Evolutionary conservation across 2,888 invertebrate genomes (phyloP).

Genomic region (Macrosoma leucophasiata): DNA sequence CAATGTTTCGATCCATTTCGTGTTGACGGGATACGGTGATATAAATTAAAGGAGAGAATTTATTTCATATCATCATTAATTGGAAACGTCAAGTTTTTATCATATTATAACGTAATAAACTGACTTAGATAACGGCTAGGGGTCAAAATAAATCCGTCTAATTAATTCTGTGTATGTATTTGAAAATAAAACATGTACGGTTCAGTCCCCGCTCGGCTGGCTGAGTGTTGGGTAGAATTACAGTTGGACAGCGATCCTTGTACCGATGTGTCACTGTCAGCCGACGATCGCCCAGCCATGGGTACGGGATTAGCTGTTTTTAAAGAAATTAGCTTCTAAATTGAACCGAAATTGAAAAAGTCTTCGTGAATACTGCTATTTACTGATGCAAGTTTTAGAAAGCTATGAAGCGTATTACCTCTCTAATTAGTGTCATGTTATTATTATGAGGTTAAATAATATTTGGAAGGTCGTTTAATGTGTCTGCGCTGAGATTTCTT

Average conservation of each 20-base stretch:
- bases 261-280: slow-evolving; percentile 76
- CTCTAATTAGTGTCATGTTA: neutral
- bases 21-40: slow-evolving; percentile 25
- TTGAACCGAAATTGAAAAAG: slow-evolving; percentile 12
- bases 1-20: slow-evolving; percentile 43
- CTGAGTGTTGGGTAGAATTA: slow-evolving; percentile 63
- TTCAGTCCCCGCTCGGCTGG: slow-evolving; percentile 26
- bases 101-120: too few species aligned
- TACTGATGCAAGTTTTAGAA: neutral
- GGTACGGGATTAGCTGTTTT: slow-evolving; percentile 62
- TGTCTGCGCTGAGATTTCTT: slow-evolving; percentile 42
- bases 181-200: slow-evolving; percentile 51
- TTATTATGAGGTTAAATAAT: slow-evolving; percentile 32
- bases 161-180: slow-evolving; percentile 53
- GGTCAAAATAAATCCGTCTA: slow-evolving; percentile 34
- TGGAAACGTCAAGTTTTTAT: too few species aligned
- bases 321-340: slow-evolving; percentile 53
- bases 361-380: slow-evolving; percentile 5
- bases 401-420: neutral
- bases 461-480: slow-evolving; percentile 41
- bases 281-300: slow-evolving; percentile 51
- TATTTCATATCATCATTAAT: too few species aligned
- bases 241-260: slow-evolving; percentile 67
- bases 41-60: slow-evolving; percentile 1
- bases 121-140: too few species aligned